Base-by-base conservation (phyloP, 2,888 invertebrate genomes). In the Mongoloraphidia duomilia region DNA sequence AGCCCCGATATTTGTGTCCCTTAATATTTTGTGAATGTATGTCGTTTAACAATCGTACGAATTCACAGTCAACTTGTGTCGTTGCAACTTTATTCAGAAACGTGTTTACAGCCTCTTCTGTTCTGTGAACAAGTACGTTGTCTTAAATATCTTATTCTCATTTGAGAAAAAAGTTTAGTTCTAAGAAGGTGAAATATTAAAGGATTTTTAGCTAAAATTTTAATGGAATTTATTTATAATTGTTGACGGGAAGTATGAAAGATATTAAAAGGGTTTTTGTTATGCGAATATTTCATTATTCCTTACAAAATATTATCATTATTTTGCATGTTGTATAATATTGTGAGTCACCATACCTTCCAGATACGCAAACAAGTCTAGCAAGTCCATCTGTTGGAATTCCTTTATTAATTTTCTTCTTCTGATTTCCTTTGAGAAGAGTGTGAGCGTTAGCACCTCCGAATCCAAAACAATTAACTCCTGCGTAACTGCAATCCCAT, bases 1-100 rank as follows among this genome's bases (percentile, higher is more conserved):
- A 91, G 13, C 91, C 91, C 54, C 91, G 75, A 58, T 80, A 87
- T 2, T 84, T 77, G 60, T 88, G 81, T 0, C 82, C 78, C 2
- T 68, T 61, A 3, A 77, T 74, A 11, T 76, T 50, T 46, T 58
- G 36, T 34, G 26, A 17, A 45, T 37, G 77, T 34, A 80, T 67
- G 8, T 76, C 70, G 38, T 82, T 79, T 41, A 79, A 62, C 1
- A 83, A 65, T 12, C 74, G 69, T 33, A 80, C 62, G 34, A 72
- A 71, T 55, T 83, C 82, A 1, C 68, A 70, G 58, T 83, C 82
- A 0, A 82, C 64, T 0, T 77, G 73, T 50, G 69, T 72, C 9
- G 72, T 73, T 56, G 76, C 75, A 43, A 83, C 64, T 37, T 76
- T 74, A 49, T 78, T 69, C 10, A 86, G 64, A 51, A 86, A 68